A percentile compares a stretch with the other conserved stretches of the same genome.
phyloP scores from a whole-genome alignment of 2,797 vertebrate species.

The Myripristis jacobus region DNA sequence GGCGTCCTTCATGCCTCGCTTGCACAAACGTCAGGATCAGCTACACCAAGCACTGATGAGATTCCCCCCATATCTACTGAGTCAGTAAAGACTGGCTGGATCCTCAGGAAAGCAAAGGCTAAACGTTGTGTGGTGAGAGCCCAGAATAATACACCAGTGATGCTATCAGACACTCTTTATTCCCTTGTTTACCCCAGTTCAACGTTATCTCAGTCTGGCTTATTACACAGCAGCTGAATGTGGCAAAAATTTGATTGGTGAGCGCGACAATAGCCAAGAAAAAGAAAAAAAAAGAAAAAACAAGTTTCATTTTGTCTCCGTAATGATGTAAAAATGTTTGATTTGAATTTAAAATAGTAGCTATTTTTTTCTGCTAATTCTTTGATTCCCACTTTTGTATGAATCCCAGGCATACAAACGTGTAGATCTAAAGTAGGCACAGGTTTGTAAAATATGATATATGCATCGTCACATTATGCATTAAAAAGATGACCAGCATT shows the following conservation, averaged over 20 bases:
- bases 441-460: no score
- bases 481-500: no score
- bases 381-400: background rate
- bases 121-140: no score
- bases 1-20: no score
- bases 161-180: background rate
- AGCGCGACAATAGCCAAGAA: background rate
- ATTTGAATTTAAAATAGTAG: background rate
- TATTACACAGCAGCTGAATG: background rate
- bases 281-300: background rate
- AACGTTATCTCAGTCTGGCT: background rate
- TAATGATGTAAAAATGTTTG: background rate
- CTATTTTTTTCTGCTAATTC: background rate
- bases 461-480: no score
- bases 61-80: no score
- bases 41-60: no score
- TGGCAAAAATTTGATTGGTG: background rate
- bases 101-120: no score
- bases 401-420: background rate
- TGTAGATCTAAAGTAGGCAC: no score
- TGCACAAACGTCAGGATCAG: no score
- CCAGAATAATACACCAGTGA: no score
- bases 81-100: no score
- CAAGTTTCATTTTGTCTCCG: background rate
- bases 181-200: background rate